These are phyloP conservation scores for Lasioglossum zephyrum DNA, from an alignment of 2,888 invertebrate genomes.

Conservation along the genomic window DNA sequence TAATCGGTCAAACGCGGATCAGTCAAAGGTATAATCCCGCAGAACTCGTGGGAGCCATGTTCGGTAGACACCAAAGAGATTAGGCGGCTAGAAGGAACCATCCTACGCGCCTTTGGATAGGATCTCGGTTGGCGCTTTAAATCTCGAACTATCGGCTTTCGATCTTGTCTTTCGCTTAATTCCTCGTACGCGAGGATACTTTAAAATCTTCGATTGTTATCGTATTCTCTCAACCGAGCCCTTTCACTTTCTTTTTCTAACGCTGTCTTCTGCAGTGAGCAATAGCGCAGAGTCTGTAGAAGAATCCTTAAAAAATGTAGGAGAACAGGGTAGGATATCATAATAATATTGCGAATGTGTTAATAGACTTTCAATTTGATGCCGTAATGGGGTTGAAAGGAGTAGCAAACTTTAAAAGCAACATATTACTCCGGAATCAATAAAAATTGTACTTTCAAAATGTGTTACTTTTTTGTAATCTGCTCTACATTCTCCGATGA, in stretches of 20 bases:
- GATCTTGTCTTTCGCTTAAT: conserved; percentile 54
- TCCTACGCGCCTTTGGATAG: conserved; percentile 68
- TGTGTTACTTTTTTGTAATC: not conserved
- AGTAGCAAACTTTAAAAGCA: too few species aligned
- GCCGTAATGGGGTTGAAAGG: too few species aligned
- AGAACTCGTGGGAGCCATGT: conserved; percentile 66
- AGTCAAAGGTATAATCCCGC: conserved; percentile 66
- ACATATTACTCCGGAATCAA: not conserved
- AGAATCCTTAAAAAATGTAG: not conserved
- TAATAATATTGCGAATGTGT: too few species aligned
- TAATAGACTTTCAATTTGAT: too few species aligned
- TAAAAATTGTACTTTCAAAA: not conserved
- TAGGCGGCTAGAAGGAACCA: conserved; percentile 66
- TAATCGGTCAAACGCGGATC: conserved; percentile 48
- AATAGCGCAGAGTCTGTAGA: not conserved
- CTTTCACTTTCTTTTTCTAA: not conserved
- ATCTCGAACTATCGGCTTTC: conserved; percentile 48
- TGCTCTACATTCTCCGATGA: not conserved
- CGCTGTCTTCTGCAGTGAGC: not conserved
- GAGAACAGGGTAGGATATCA: too few species aligned
- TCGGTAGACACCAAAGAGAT: conserved; percentile 72
- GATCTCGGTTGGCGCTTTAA: conserved; percentile 65
- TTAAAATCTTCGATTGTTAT: conserved; percentile 1
- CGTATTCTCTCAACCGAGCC: not conserved
- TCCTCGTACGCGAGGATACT: conserved; percentile 25